phyloP scores from a whole-genome alignment of 1,140 invertebrate genomes.

The Drosophila carrolli region DNA sequence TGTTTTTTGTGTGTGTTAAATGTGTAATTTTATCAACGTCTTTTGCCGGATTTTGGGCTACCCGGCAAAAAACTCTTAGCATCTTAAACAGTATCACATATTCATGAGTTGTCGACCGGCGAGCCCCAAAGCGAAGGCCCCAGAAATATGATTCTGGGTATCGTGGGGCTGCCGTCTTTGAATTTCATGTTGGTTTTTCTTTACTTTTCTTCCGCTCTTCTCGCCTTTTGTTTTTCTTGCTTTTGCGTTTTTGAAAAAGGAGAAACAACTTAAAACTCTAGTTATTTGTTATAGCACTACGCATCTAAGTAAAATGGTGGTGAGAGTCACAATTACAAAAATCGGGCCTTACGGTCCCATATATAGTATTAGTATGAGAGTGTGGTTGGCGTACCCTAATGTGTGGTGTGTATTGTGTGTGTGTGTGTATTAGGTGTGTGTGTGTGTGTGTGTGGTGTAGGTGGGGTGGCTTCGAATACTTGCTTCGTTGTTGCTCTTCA shows the following conservation, averaged over 20 bases:
- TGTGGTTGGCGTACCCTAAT: conserved; percentile 63
- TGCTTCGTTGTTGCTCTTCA: conserved; percentile 77
- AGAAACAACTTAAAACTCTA: conserved; percentile 81
- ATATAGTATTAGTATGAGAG: conserved; percentile 64
- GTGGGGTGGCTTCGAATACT: conserved; percentile 83
- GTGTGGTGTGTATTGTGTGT: conserved; percentile 36
- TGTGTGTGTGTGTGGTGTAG: conserved; percentile 54
- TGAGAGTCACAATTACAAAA: conserved; percentile 81
- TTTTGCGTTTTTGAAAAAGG: conserved; percentile 70
- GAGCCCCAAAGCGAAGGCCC: conserved; percentile 44
- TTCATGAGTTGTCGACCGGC: conserved; percentile 81
- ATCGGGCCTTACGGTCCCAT: conserved; percentile 30
- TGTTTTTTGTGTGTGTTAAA: conserved; percentile 11
- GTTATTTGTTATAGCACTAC: conserved; percentile 78
- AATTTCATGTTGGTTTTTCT: conserved; percentile 77
- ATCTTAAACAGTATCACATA: conserved; percentile 83
- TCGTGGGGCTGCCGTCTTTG: conserved; percentile 67
- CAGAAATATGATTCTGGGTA: conserved; percentile 11
- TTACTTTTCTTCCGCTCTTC: conserved; percentile 35
- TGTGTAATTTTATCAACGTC: conserved; percentile 68
- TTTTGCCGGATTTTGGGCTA: conserved; percentile 47
- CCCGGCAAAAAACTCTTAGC: conserved; percentile 71
- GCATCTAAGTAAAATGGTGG: conserved; percentile 82
- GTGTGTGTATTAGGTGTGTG: conserved; percentile 44
- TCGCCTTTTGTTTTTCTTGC: conserved; percentile 39